Base-by-base conservation (phyloP, 2,113 vertebrate species). In the Epinephelus fuscoguttatus region DNA sequence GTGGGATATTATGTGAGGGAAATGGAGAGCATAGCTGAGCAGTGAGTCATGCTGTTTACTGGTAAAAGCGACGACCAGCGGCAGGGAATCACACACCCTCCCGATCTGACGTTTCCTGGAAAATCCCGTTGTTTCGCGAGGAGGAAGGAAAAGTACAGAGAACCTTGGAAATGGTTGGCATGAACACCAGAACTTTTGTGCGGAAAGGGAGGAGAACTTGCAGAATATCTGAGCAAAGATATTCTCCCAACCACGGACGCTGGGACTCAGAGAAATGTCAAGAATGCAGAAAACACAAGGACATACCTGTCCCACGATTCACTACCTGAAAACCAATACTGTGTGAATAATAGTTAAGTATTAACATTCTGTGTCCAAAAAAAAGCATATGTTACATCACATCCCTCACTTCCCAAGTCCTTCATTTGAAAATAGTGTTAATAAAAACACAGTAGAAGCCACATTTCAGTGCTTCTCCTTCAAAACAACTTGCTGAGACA, bases 41-140 rank as follows among this genome's bases (percentile, higher is more conserved):
- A 9, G 86, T 95, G 95, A 96, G 89, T 96, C 95, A 96, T 49
- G 91, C 93, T 95, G 95, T 96, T 96, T 96, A 95, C 95, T 94
- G 95, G 93, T 95, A 95, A 93, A 91, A 94, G 87, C 85, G 76
- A 89, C 83, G 90, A 94, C 90, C 89, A 91, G 88, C 86, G 86
- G 94, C 87, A 95, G 92, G 94, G 94, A 95, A 95, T 96, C 93
- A 94, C 94, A 93, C 94, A 93, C 95, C 95, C 94, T 93, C 91
- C 89, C 87, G 40, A 90, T 90, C 91, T 95, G 92, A 95, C 89
- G 89, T 95, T 95, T 95, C 94, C 94, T 95, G 95, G 94, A 96
- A 95, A 96, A 94, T 94, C 95, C 94, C 80, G 93, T 92, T 93
- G 92, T 95, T 95, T 95, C 93, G 40, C 59, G 8, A 90, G 81